Conservation (phyloP, 2,797 vertebrate genomes). For the Chiloscyllium punctatum region DNA sequence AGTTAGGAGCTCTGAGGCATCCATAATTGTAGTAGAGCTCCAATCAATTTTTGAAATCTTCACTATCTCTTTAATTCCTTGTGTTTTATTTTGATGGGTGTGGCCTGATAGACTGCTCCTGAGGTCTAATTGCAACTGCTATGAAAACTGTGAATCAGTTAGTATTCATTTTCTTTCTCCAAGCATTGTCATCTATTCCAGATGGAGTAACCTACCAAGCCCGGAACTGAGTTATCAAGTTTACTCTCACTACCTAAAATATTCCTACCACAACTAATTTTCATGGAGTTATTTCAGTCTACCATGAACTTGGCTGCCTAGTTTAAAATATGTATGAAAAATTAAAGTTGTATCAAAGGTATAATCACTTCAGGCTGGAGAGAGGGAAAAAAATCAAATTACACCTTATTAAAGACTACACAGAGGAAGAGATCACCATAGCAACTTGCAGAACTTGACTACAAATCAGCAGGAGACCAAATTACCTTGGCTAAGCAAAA, state of each 20-base stretch:
- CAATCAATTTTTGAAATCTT: too few species aligned
- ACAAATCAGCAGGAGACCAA: background rate
- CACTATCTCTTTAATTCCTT: too few species aligned
- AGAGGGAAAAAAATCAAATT: background rate
- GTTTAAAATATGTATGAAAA: background rate
- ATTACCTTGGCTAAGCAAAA: background rate
- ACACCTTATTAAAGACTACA: background rate
- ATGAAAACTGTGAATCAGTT: too few species aligned
- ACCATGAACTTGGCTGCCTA: background rate
- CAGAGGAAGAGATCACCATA: background rate
- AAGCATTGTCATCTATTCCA: background rate
- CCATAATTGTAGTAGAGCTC: too few species aligned
- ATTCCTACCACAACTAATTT: background rate
- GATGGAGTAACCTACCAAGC: background rate
- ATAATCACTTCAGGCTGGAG: background rate
- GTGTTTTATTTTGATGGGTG: too few species aligned
- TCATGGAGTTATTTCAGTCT: background rate
- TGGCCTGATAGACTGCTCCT: too few species aligned
- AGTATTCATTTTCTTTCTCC: background rate
- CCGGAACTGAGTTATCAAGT: background rate
- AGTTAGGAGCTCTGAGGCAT: too few species aligned
- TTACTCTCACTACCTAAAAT: background rate
- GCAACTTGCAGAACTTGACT: slow-evolving; percentile 21
- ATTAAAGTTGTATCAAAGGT: background rate
- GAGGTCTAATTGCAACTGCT: too few species aligned